phyloP scores from a whole-genome alignment of 2,888 invertebrate genomes.

The Mimumesa dahlbomi region DNA sequence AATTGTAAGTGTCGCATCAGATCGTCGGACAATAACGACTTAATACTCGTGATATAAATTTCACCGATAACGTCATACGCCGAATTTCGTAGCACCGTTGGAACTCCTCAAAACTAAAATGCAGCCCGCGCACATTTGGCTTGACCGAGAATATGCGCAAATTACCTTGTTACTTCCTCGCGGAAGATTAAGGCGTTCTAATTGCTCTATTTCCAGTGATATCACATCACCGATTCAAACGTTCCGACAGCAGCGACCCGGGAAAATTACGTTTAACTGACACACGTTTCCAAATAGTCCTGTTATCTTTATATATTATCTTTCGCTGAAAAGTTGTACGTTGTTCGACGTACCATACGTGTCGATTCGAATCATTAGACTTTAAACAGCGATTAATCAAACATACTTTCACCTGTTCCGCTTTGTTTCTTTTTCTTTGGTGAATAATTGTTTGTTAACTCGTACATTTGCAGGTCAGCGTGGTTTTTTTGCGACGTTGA shows the following conservation, averaged over 20 bases:
- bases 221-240: conserved; percentile 22
- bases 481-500: no score
- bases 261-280: conserved; percentile 6
- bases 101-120: conserved; percentile 19
- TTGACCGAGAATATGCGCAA: conserved; percentile 36
- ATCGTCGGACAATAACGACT: conserved; percentile 20
- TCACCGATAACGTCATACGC: not conserved
- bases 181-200: conserved; percentile 33
- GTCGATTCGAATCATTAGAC: conserved; percentile 17
- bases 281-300: conserved; percentile 4
- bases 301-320: conserved; percentile 15
- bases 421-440: conserved; percentile 1
- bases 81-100: conserved; percentile 4
- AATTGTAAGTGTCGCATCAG: conserved; percentile 20
- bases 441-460: no score
- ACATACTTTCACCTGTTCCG: conserved; percentile 13
- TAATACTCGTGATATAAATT: conserved; percentile 22
- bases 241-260: not conserved
- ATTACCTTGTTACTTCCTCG: conserved; percentile 36
- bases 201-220: conserved; percentile 30
- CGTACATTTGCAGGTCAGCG: no score
- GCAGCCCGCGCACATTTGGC: conserved; percentile 2
- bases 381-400: conserved; percentile 39
- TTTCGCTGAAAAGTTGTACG: conserved; percentile 9
- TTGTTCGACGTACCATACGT: not conserved